Conservation (phyloP, 2,113 vertebrate genomes). For the Xenopus laevis region DNA sequence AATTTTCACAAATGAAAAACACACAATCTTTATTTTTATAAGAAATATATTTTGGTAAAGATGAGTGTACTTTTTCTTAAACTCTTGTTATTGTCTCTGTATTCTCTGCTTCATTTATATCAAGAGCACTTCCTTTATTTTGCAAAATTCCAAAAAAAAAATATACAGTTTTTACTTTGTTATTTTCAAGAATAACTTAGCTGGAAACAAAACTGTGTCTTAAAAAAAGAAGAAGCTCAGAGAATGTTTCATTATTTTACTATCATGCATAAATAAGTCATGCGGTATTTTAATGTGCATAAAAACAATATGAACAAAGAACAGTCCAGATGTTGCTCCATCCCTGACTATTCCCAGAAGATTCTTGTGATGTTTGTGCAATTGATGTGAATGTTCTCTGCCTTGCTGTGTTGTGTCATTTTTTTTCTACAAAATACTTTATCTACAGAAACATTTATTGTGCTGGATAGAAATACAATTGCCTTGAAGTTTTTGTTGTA, state of each 20-base stretch:
- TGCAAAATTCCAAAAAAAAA: too few species aligned
- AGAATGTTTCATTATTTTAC: neutral
- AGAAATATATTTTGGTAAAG: too few species aligned
- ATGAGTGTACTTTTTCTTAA: too few species aligned
- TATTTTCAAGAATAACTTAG: too few species aligned
- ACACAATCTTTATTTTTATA: too few species aligned
- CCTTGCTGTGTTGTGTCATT: constrained; percentile 16
- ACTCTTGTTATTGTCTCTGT: too few species aligned
- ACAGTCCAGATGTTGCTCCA: constrained; percentile 33
- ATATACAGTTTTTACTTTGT: too few species aligned
- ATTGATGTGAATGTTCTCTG: constrained; percentile 24
- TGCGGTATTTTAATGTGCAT: constrained; percentile 27
- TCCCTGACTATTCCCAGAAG: constrained; percentile 32
- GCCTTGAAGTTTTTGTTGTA: neutral
- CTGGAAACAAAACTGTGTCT: too few species aligned
- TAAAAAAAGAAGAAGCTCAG: too few species aligned
- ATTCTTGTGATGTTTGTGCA: constrained; percentile 34
- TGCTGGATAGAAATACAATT: constrained; percentile 4
- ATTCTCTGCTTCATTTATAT: too few species aligned
- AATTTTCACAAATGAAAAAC: too few species aligned
- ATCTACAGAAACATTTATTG: constrained; percentile 9
- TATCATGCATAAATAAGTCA: constrained; percentile 24
- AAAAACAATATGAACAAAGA: constrained; percentile 28
- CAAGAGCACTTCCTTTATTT: too few species aligned
- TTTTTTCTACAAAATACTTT: neutral